Percentiles rank a stretch among this genome's conserved stretches.
Evolutionary conservation across 2,888 invertebrate species (phyloP).

Genomic region (Heliconius ethilla): DNA sequence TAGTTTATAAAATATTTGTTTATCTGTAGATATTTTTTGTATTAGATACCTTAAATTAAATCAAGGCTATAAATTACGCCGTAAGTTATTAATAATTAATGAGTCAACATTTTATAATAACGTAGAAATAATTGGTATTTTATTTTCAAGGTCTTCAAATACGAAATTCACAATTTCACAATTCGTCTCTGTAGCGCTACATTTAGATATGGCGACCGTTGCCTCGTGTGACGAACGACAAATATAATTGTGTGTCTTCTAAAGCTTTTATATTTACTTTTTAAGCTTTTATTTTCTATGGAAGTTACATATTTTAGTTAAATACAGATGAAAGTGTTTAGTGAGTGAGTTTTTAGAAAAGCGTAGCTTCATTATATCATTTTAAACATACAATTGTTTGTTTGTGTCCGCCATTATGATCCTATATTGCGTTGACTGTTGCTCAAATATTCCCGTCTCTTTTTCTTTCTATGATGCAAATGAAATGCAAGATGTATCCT

Average conservation of each 20-base stretch:
- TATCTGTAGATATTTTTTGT: not conserved
- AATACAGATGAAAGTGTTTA: constrained; percentile 28
- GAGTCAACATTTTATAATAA: not conserved
- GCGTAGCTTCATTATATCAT: constrained; percentile 59
- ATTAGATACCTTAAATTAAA: not conserved
- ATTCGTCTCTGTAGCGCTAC: constrained; percentile 62
- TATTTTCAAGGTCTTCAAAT: not conserved
- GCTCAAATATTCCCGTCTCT: constrained; percentile 63
- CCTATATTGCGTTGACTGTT: constrained; percentile 52
- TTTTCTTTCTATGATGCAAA: constrained; percentile 56
- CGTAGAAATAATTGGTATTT: too few species aligned
- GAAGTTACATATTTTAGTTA: constrained; percentile 32
- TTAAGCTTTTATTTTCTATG: constrained; percentile 17
- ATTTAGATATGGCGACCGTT: constrained; percentile 78
- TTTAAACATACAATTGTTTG: constrained; percentile 55
- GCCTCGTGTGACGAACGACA: constrained; percentile 67
- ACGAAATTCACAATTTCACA: not conserved
- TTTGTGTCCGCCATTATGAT: constrained; percentile 68
- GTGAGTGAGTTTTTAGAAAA: constrained; percentile 38
- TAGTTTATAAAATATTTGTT: not conserved
- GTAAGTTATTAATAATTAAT: not conserved
- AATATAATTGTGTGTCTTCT: constrained; percentile 66
- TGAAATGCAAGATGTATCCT: constrained; percentile 45
- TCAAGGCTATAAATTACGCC: not conserved
- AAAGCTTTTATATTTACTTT: constrained; percentile 49